Conservation (phyloP, 2,888 invertebrate species). For the Elegia similella region DNA sequence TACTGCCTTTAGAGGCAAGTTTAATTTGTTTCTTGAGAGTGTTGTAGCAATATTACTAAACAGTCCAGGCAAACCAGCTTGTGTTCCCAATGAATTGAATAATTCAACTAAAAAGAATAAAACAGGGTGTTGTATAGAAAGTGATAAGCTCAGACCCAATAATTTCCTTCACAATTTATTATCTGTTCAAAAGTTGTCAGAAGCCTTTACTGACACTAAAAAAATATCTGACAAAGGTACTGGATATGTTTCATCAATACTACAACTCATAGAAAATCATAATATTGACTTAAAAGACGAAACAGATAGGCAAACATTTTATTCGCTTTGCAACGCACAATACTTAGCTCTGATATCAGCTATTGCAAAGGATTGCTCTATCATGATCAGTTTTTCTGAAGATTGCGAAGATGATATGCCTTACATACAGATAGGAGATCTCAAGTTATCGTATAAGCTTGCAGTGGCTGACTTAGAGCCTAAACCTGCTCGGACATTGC, state of each 20-base stretch:
- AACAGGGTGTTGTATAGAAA: slow-evolving; percentile 36
- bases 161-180: slow-evolving; percentile 52
- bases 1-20: slow-evolving; percentile 36
- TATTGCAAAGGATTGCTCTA: slow-evolving; percentile 86
- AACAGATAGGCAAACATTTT: slow-evolving; percentile 39
- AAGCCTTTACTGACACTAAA: slow-evolving; percentile 31
- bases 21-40: slow-evolving; percentile 52
- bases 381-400: slow-evolving; percentile 82
- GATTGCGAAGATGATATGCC: slow-evolving; percentile 36
- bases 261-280: slow-evolving; percentile 38
- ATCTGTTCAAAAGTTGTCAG: slow-evolving; percentile 53
- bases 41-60: slow-evolving; percentile 51
- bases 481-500: slow-evolving; percentile 70
- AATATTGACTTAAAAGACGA: slow-evolving; percentile 39
- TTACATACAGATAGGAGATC: slow-evolving; percentile 49
- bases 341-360: slow-evolving; percentile 80
- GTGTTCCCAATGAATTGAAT: slow-evolving; percentile 25
- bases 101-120: slow-evolving; percentile 9
- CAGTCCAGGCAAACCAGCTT: slow-evolving; percentile 25
- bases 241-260: slow-evolving; percentile 48
- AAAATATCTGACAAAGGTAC: slow-evolving; percentile 27
- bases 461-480: slow-evolving; percentile 86
- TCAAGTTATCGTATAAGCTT: slow-evolving; percentile 73
- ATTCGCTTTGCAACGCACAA: slow-evolving; percentile 34
- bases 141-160: slow-evolving; percentile 28